Evolutionary conservation across 1,140 invertebrate species (phyloP).

Genomic region (Spodoptera litura): DNA sequence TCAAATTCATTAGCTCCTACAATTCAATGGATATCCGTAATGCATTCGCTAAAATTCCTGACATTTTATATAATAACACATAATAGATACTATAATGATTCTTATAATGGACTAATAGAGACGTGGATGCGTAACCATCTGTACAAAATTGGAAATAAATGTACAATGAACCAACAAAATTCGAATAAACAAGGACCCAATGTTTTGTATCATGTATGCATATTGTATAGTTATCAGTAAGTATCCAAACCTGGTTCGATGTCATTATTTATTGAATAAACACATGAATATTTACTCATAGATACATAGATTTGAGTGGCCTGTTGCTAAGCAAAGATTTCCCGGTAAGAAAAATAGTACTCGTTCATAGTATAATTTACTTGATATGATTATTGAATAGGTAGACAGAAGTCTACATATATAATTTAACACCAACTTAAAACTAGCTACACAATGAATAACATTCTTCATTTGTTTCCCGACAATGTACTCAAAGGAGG

Average conservation of each 20-base stretch:
- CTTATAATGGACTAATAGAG: neutral
- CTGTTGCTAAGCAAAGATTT: too few species aligned
- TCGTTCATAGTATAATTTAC: too few species aligned
- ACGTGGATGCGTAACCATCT: neutral
- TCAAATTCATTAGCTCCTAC: neutral
- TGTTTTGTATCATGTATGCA: neutral
- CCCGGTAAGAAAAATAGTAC: too few species aligned
- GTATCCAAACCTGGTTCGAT: too few species aligned
- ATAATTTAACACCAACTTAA: too few species aligned
- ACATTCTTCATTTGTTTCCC: slow-evolving; percentile 5
- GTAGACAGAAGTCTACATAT: too few species aligned
- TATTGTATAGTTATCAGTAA: too few species aligned
- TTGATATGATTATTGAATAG: too few species aligned
- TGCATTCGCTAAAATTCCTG: slow-evolving; percentile 5
- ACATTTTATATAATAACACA: slow-evolving; percentile 27
- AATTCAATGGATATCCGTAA: slow-evolving; percentile 20
- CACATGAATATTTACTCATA: too few species aligned
- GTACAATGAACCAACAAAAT: neutral
- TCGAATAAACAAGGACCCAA: neutral
- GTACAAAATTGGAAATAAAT: neutral
- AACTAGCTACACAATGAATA: neutral
- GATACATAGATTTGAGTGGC: too few species aligned
- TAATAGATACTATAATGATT: slow-evolving; percentile 12
- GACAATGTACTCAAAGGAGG: slow-evolving; percentile 21
- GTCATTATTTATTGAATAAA: too few species aligned